These are phyloP conservation scores for Formica exsecta DNA, from an alignment of 1,140 invertebrate species.

Conservation along the genomic window DNA sequence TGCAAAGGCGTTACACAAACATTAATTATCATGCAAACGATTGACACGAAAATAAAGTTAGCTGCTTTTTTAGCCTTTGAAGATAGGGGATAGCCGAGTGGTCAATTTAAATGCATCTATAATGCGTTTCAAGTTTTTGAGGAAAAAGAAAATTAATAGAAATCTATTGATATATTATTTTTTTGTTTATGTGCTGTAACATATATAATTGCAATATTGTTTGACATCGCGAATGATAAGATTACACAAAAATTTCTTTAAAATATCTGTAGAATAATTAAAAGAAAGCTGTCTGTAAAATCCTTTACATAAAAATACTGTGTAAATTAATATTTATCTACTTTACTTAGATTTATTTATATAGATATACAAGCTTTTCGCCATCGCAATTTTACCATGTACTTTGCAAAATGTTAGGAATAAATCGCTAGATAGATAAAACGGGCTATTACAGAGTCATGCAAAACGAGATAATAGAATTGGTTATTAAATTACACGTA, in stretches of 20 bases:
- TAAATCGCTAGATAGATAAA: conserved; percentile 45
- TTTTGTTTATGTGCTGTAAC: background rate
- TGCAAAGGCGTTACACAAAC: conserved; percentile 78
- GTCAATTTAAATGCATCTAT: conserved; percentile 1
- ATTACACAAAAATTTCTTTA: background rate
- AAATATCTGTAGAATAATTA: background rate
- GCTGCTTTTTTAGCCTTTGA: conserved; percentile 65
- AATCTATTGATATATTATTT: background rate
- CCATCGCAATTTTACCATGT: background rate
- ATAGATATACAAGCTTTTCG: conserved; percentile 4
- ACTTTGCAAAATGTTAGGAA: conserved; percentile 9
- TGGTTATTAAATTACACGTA: conserved; percentile 57
- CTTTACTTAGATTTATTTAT: background rate
- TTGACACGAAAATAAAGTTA: conserved; percentile 80
- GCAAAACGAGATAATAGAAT: conserved; percentile 46
- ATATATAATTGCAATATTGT: background rate
- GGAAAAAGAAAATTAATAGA: background rate
- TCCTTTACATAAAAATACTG: background rate
- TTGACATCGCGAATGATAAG: background rate
- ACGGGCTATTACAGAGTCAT: conserved; percentile 27
- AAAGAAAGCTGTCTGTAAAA: background rate
- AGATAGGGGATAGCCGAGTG: conserved; percentile 63
- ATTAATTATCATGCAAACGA: conserved; percentile 80
- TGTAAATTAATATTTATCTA: background rate
- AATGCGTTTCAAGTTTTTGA: background rate